A percentile compares a stretch with the other conserved stretches of the same genome.
Evolutionary conservation across 1,140 invertebrate genomes (phyloP).

Genomic region (Thaumatotibia leucotreta): DNA sequence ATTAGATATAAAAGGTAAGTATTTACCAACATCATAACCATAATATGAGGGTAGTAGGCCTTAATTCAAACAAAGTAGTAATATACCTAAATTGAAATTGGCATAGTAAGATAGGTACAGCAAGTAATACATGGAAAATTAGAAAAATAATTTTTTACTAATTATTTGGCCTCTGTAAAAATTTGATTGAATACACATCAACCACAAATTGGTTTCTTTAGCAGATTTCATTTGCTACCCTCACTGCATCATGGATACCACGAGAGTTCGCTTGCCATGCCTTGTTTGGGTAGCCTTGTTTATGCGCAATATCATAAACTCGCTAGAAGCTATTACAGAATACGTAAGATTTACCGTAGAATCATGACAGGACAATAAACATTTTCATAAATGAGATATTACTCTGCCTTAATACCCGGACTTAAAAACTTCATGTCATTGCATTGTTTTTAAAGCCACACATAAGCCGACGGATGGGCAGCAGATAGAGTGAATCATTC

Average conservation of each 20-base stretch:
- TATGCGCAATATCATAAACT: background rate
- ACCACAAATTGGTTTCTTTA: background rate
- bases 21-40: too few species aligned
- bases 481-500: constrained; percentile 24
- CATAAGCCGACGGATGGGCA: constrained; percentile 13
- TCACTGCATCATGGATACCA: background rate
- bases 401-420: background rate
- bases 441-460: constrained; percentile 4
- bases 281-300: background rate
- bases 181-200: background rate
- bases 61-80: too few species aligned
- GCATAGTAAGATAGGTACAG: too few species aligned
- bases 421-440: background rate
- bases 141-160: background rate
- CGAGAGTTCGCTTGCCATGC: background rate
- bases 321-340: background rate
- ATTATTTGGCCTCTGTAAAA: background rate
- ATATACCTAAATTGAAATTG: too few species aligned
- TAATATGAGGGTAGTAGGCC: too few species aligned
- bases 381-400: background rate
- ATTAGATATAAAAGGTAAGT: too few species aligned
- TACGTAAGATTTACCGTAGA: background rate
- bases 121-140: too few species aligned
- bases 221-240: background rate
- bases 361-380: background rate